phyloP scores from a whole-genome alignment of 2,113 vertebrate species.

The Panthera leo region DNA sequence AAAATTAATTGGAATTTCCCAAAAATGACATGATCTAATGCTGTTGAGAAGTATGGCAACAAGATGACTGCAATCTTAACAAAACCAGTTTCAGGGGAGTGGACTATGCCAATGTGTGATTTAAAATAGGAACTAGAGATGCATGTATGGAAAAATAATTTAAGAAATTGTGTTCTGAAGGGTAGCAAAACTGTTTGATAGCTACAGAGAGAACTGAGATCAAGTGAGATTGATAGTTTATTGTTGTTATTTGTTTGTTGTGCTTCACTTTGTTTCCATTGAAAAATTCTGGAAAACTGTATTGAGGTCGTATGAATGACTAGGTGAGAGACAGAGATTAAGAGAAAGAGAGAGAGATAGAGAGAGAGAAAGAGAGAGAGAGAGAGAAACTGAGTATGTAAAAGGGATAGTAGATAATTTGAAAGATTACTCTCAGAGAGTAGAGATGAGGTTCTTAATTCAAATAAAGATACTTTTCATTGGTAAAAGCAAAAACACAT shows the following conservation, averaged over 20 bases:
- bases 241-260: neutral
- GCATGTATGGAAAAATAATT: neutral
- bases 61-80: neutral
- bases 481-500: neutral
- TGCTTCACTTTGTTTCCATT: neutral
- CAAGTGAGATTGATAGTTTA: neutral
- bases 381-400: neutral
- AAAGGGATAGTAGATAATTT: neutral
- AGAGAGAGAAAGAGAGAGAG: neutral
- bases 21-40: neutral
- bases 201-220: neutral
- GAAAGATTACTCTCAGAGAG: neutral
- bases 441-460: neutral
- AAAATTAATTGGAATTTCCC: neutral
- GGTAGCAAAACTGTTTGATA: neutral
- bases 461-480: neutral
- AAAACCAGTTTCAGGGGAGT: neutral
- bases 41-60: neutral
- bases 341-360: neutral
- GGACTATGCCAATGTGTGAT: neutral
- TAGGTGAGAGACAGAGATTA: neutral
- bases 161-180: neutral
- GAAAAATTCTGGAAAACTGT: neutral
- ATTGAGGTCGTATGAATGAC: neutral
- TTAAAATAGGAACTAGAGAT: neutral